Evolutionary conservation across 1,140 invertebrate species (phyloP), one percentile per base, ranked within the genome.

Genomic region (Pachypsylla venusta): DNA sequence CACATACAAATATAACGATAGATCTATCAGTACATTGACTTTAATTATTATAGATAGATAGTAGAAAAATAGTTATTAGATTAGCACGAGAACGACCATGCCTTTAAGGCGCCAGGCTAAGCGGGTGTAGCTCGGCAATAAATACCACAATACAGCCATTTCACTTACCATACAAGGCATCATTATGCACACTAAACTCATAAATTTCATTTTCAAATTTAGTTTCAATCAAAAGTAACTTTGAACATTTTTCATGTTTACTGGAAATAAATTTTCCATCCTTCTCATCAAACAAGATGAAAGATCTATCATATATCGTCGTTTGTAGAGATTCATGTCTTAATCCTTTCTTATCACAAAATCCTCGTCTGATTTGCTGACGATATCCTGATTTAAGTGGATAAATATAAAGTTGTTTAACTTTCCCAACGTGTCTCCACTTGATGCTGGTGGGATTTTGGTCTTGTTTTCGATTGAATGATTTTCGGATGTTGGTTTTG

Each of bases 311-410:
- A 13, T 25, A 13, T 13, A 56, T 12, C 10, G 16, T 25, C 7
- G n/a, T 24, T n/a, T 56, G 14, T n/a, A n/a, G n/a, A 7, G 16
- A n/a, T 10, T 1, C n/a, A 14, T 27, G 22, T 16, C 62, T 66
- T 16, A 71, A 70, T 0, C 71, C 71, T 42, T 57, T 66, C 40
- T 67, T 63, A 14, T 69, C 69, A 54, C 71, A 73, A 28, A 65
- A 24, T 58, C 69, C 70, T 13, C 66, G 28, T 3, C 42, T 14
- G 12, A 59, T 13, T 16, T 62, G 56, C 53, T 61, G 67, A 2
- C 67, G 69, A 53, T 65, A 64, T 10, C 71, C 70, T 42, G 71
- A 73, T 64, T 72, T 72, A 24, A 73, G 35, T 10, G 71, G 71
- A 65, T 72, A 72, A 59, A 64, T 62, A 55, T 64, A 69, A 24